Conservation (phyloP, 2,113 vertebrate genomes). For the Melanerpes formicivorus region DNA sequence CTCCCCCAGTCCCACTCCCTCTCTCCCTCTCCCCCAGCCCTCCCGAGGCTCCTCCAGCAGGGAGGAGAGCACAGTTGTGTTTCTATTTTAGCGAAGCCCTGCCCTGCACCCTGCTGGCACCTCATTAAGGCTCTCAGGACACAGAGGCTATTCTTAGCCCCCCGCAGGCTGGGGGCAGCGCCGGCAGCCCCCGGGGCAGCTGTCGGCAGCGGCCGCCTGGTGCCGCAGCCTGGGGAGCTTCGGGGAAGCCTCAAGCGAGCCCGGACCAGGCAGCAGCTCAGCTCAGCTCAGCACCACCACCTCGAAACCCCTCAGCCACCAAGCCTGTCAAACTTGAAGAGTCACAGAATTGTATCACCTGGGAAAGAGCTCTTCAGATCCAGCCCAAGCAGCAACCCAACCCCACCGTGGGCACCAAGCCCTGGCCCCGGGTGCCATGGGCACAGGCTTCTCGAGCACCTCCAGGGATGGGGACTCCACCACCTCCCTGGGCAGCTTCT, state of each 20-base stretch:
- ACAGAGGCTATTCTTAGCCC: conserved; percentile 18
- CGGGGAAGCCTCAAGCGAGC: background rate
- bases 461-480: too few species aligned
- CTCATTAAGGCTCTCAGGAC: conserved; percentile 31
- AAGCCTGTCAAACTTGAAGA: background rate
- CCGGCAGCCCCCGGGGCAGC: background rate
- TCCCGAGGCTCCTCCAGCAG: background rate
- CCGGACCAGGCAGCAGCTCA: background rate
- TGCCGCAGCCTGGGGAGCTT: background rate
- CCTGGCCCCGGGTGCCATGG: too few species aligned
- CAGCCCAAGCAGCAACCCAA: too few species aligned
- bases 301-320: background rate
- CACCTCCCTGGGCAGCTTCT: too few species aligned
- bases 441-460: too few species aligned
- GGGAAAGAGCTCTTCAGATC: too few species aligned
- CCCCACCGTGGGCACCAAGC: too few species aligned
- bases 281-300: background rate
- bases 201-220: background rate
- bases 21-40: background rate
- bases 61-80: conserved; percentile 5
- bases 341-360: too few species aligned
- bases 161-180: background rate
- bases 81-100: conserved; percentile 4
- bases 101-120: conserved; percentile 46
- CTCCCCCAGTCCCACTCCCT: background rate